A percentile compares a stretch with the other conserved stretches of the same genome.
Conservation (phyloP, 2,113 vertebrate species). For the Rutilus rutilus region DNA sequence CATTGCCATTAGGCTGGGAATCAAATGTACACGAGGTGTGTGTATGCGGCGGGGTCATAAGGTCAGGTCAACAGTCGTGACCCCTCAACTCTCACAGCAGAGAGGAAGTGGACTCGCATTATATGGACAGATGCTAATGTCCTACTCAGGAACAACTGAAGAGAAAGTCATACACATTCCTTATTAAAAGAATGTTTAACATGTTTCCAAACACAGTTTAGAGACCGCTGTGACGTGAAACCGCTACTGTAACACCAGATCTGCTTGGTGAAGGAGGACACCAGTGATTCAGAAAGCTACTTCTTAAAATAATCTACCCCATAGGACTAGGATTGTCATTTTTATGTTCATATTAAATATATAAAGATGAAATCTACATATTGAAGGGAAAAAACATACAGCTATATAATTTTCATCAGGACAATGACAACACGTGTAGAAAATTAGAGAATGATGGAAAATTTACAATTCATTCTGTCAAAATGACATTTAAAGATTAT, state of each 20-base stretch:
- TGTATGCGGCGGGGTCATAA: slow-evolving; percentile 55
- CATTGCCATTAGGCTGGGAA: slow-evolving; percentile 53
- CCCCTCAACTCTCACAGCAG: slow-evolving; percentile 38
- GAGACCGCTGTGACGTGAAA: neutral
- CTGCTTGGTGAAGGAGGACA: neutral
- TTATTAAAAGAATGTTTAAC: neutral
- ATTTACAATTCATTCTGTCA: no score
- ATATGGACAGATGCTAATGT: neutral
- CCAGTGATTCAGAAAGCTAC: neutral
- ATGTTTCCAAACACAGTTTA: neutral
- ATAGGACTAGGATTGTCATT: neutral
- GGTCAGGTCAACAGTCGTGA: slow-evolving; percentile 67
- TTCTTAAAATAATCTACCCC: neutral
- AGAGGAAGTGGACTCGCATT: slow-evolving; percentile 6
- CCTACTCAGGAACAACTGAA: neutral
- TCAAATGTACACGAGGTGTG: slow-evolving; percentile 55
- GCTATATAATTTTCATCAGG: neutral
- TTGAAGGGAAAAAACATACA: neutral
- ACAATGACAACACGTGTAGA: no score
- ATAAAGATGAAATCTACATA: neutral
- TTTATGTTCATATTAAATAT: neutral
- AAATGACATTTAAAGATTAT: no score
- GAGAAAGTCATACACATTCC: neutral
- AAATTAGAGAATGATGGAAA: no score
- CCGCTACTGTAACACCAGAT: neutral